Evolutionary conservation across 2,797 vertebrate species (phyloP).

Genomic region (Gadopsis marmoratus): DNA sequence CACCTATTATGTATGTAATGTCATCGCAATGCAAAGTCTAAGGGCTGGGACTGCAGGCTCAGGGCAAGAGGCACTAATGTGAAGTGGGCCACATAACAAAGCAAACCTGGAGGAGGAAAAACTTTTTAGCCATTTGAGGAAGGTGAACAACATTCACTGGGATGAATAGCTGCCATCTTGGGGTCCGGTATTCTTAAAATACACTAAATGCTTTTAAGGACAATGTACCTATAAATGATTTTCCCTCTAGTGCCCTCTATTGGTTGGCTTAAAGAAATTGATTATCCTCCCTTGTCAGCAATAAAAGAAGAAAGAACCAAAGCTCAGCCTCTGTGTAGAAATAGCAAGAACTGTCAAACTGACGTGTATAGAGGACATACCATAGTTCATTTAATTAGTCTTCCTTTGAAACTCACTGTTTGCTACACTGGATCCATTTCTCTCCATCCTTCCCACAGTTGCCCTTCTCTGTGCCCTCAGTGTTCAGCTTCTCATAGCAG

Average conservation of each 20-base stretch:
- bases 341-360: background rate
- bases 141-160: background rate
- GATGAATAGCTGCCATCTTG: background rate
- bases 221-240: background rate
- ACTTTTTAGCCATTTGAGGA: background rate
- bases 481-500: slow-evolving; percentile 99
- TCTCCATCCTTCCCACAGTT: slow-evolving; percentile 97
- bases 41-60: background rate
- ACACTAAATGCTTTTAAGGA: background rate
- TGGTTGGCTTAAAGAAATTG: slow-evolving; percentile 18
- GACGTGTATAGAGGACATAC: background rate
- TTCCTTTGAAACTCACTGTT: slow-evolving; percentile 90
- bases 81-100: background rate
- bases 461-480: slow-evolving; percentile 97
- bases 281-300: background rate
- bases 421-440: slow-evolving; percentile 96
- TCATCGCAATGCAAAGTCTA: background rate
- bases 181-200: background rate
- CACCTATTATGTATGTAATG: background rate
- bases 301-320: background rate
- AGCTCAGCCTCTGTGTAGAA: background rate
- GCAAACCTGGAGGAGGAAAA: background rate
- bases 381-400: background rate
- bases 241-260: slow-evolving; percentile 27
- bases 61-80: background rate